Conservation (phyloP, 2,888 invertebrate genomes). For the Linnaemya tessellans region DNA sequence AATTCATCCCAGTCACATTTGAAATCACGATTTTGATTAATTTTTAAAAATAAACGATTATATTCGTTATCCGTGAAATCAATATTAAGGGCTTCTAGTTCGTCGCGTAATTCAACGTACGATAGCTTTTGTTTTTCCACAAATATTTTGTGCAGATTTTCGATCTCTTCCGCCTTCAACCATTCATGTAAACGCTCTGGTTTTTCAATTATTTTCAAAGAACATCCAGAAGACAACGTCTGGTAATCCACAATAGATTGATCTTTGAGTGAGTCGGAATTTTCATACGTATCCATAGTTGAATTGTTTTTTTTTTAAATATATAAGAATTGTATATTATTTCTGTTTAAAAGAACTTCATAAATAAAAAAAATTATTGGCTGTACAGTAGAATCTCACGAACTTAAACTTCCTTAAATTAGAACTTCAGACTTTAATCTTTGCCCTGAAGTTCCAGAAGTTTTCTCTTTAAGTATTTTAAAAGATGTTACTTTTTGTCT, state of each 20-base stretch:
- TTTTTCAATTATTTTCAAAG: conserved; percentile 73
- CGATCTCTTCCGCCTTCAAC: conserved; percentile 78
- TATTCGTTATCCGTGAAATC: conserved; percentile 85
- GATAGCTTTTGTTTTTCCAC: conserved; percentile 75
- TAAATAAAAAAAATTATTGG: background rate
- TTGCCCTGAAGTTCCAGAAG: too few relatives aligned
- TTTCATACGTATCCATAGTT: conserved; percentile 52
- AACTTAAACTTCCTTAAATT: too few relatives aligned
- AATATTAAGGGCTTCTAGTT: conserved; percentile 76
- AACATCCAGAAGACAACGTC: conserved; percentile 76
- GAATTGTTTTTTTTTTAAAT: background rate
- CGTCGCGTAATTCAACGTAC: conserved; percentile 76
- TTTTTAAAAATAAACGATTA: conserved; percentile 86
- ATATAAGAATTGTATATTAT: background rate
- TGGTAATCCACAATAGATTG: conserved; percentile 75
- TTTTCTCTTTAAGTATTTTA: too few relatives aligned
- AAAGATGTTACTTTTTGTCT: too few relatives aligned
- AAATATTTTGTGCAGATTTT: conserved; percentile 76
- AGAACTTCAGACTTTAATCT: too few relatives aligned
- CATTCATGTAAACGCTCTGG: conserved; percentile 80
- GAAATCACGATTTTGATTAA: conserved; percentile 85
- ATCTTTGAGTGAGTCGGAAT: conserved; percentile 53
- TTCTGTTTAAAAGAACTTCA: conserved; percentile 12
- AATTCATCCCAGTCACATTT: conserved; percentile 90
- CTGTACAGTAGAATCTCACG: background rate